Evolutionary conservation across 2,797 vertebrate genomes (phyloP), one percentile per base, ranked within the genome.

Genomic region (Oreochromis mossambicus): DNA sequence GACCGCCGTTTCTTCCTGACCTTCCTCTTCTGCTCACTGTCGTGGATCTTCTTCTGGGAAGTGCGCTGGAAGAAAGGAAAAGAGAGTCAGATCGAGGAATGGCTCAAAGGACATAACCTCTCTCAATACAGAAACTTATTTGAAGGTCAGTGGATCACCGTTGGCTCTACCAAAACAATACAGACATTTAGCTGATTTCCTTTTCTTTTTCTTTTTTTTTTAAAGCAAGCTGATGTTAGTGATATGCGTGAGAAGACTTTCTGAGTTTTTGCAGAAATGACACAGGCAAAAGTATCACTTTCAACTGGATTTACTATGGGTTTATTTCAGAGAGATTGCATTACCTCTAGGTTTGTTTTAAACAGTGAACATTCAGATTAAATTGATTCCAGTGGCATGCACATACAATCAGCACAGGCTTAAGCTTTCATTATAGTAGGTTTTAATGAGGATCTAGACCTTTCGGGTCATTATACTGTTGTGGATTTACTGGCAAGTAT

Each of bases 41-140:
- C 78, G 92, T 97, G 96, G 96, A 95, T 97, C 91, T 93, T 97
- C 95, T 97, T 97, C 95, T 97, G 97, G 97, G 97, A 96, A 94
- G 94, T 96, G 91, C 96, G 91, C 88, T 96, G 96, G 97, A 97
- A 96, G 94, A 96, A 95, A 94, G 92, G 95, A 84, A 94, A 96
- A 92, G 94, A 96, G 80, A 95, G 90, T 95, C 96, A 96, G 91
- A 96, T 97, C 93, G 96, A 97, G 96, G 97, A 97, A 97, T 97
- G 97, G 96, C 92, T 96, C 70, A 95, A 95, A 87, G 80, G 83
- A 82, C 95, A 95, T 91, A 92, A 92, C 81, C 95, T 98, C 92
- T 96, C 94, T 90, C 95, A 97, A 83, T 97, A 98, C 97, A 97
- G 95, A 78, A 95, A 96, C 91, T 95, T 97, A 78, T 97, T 96